Evolutionary conservation across 2,797 vertebrate genomes (phyloP).

Genomic region (Remorina albescens): DNA sequence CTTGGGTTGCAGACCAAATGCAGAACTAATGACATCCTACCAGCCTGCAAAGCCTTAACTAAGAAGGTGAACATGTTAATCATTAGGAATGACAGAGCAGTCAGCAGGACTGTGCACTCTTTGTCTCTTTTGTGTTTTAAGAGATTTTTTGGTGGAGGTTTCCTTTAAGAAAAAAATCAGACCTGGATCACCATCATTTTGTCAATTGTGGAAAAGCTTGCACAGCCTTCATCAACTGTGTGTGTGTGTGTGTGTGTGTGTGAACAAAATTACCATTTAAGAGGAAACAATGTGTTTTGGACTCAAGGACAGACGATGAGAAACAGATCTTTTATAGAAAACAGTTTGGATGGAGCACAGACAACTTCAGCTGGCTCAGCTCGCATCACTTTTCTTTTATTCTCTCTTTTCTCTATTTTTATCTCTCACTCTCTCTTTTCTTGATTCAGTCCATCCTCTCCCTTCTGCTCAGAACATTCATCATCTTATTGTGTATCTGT

Average conservation of each 20-base stretch:
- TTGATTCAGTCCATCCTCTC: conserved; percentile 5
- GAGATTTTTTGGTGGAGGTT: not conserved
- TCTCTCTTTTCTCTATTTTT: conserved; percentile 21
- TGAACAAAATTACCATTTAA: conserved; percentile 21
- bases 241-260: conserved; percentile 7
- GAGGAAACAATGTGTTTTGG: conserved; percentile 14
- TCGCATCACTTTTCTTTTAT: not conserved
- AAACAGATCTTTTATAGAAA: conserved; percentile 29
- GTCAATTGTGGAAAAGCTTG: conserved; percentile 8
- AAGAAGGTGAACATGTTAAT: too few species aligned
- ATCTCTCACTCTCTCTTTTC: not conserved
- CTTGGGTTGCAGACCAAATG: too few species aligned
- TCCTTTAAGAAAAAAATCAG: not conserved
- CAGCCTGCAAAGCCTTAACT: too few species aligned
- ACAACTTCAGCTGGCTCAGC: not conserved
- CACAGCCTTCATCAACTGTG: not conserved
- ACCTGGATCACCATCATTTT: not conserved
- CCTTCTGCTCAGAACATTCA: not conserved
- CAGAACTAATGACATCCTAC: too few species aligned
- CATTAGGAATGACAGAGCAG: too few species aligned
- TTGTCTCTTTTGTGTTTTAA: too few species aligned
- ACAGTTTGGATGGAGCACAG: conserved; percentile 13
- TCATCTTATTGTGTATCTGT: conserved; percentile 11
- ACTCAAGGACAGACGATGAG: conserved; percentile 31
- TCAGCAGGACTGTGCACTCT: too few species aligned